Conservation (phyloP, 2,888 invertebrate genomes). For the Congeria kusceri region DNA sequence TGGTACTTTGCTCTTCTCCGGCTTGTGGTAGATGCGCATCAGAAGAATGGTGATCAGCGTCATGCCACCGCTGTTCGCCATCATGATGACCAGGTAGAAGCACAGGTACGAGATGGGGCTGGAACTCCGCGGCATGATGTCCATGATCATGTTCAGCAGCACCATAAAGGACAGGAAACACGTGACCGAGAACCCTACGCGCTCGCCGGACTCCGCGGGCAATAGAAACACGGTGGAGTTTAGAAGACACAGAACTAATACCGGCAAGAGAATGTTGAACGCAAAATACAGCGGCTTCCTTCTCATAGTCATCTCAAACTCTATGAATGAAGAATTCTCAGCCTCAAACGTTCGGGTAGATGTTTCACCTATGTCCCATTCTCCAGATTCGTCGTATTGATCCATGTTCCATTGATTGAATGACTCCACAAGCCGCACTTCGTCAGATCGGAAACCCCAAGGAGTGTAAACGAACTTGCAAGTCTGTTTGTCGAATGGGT, state of each 20-base stretch:
- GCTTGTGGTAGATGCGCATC: constrained; percentile 57
- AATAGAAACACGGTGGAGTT: constrained; percentile 56
- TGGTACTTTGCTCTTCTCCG: constrained; percentile 52
- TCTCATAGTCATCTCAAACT: constrained; percentile 36
- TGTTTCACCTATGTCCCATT: constrained; percentile 55
- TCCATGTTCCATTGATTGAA: constrained; percentile 27
- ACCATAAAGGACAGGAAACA: constrained; percentile 59
- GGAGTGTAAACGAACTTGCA: constrained; percentile 55
- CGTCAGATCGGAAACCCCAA: constrained; percentile 47
- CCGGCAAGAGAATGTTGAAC: constrained; percentile 56
- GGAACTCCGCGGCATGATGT: constrained; percentile 58
- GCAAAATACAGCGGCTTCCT: constrained; percentile 61
- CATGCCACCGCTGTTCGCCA: constrained; percentile 59
- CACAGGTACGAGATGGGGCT: constrained; percentile 58
- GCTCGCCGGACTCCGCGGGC: constrained; percentile 60
- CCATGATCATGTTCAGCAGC: constrained; percentile 62
- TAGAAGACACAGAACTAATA: constrained; percentile 51
- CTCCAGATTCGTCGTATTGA: constrained; percentile 50
- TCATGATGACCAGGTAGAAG: constrained; percentile 60
- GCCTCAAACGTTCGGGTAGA: constrained; percentile 16
- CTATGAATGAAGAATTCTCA: constrained; percentile 32
- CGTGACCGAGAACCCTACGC: constrained; percentile 64
- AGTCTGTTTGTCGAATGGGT: constrained; percentile 57
- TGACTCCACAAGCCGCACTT: constrained; percentile 25
- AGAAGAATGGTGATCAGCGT: constrained; percentile 53